Evolutionary conservation across 2,888 invertebrate genomes (phyloP).

Genomic region (Apodemia duryi): DNA sequence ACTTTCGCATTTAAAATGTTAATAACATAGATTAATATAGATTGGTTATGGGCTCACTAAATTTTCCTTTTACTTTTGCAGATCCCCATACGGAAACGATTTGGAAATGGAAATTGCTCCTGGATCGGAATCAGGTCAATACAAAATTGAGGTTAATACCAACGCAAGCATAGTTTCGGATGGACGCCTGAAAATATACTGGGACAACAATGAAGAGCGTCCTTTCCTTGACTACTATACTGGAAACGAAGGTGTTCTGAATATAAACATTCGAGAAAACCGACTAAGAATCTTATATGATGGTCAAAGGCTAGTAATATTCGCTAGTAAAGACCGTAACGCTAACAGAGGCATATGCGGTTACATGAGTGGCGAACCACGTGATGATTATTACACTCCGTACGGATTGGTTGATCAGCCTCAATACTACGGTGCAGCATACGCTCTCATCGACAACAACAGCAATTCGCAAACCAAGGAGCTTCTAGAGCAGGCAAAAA

Average conservation of each 20-base stretch:
- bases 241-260: slow-evolving; percentile 73
- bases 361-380: slow-evolving; percentile 77
- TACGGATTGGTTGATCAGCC: slow-evolving; percentile 73
- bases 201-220: slow-evolving; percentile 57
- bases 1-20: too few species aligned
- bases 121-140: slow-evolving; percentile 35
- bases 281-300: slow-evolving; percentile 77
- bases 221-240: slow-evolving; percentile 63
- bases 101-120: slow-evolving; percentile 58
- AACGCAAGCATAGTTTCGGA: slow-evolving; percentile 62
- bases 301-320: slow-evolving; percentile 74
- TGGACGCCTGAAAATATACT: slow-evolving; percentile 56
- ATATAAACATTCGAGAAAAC: slow-evolving; percentile 69
- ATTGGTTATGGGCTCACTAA: not conserved
- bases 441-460: slow-evolving; percentile 67
- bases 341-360: slow-evolving; percentile 83
- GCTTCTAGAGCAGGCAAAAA: slow-evolving; percentile 55
- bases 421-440: slow-evolving; percentile 77
- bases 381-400: slow-evolving; percentile 81
- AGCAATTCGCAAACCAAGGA: slow-evolving; percentile 63
- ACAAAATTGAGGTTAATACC: slow-evolving; percentile 56
- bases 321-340: slow-evolving; percentile 67
- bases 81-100: slow-evolving; percentile 53
- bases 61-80: slow-evolving; percentile 31
- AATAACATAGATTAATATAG: too few species aligned